Conservation (phyloP, 2,888 invertebrate genomes). For the Acanthosoma haemorrhoidale region DNA sequence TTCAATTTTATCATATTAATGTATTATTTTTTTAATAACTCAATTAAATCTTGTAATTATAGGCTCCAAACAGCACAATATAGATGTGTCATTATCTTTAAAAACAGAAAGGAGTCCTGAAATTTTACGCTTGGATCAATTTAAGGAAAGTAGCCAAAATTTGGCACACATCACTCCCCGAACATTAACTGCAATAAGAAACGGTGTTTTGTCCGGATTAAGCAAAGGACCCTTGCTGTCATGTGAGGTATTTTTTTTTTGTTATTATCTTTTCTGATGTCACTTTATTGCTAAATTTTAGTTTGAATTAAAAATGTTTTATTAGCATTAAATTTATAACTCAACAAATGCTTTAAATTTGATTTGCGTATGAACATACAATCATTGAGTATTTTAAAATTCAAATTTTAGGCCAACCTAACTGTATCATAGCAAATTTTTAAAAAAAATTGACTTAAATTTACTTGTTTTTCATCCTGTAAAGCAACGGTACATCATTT, state of each 20-base stretch:
- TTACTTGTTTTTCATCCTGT: too few species aligned
- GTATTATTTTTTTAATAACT: background rate
- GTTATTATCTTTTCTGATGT: background rate
- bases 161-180: constrained; percentile 61
- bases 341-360: too few species aligned
- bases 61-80: constrained; percentile 52
- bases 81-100: constrained; percentile 60
- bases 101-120: constrained; percentile 48
- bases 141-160: constrained; percentile 62
- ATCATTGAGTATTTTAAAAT: too few species aligned
- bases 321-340: background rate
- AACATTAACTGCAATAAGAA: constrained; percentile 62
- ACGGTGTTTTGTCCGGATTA: constrained; percentile 65
- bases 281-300: background rate
- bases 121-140: constrained; percentile 56
- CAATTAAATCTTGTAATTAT: constrained; percentile 5
- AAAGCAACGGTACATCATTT: too few species aligned
- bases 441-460: too few species aligned
- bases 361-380: too few species aligned
- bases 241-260: constrained; percentile 47
- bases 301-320: background rate
- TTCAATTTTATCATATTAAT: too few species aligned
- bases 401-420: too few species aligned
- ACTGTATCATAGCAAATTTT: too few species aligned
- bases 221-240: constrained; percentile 78